These are phyloP conservation scores for Eustalomyia histrio DNA, from an alignment of 2,888 invertebrate genomes.

Conservation along the genomic window DNA sequence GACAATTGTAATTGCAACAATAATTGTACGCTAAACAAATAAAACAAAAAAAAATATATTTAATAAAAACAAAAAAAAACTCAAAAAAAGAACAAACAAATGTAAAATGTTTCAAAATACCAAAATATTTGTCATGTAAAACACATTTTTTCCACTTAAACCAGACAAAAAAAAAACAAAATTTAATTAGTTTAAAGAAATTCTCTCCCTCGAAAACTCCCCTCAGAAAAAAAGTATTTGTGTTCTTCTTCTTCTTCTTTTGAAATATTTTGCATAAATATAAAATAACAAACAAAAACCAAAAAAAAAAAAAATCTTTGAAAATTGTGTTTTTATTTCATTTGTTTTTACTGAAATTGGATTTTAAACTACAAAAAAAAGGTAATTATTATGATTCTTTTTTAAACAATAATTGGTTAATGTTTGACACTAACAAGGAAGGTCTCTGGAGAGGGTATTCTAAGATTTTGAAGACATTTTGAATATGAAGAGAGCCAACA, in stretches of 20 bases:
- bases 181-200: slow-evolving; percentile 35
- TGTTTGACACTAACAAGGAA: background rate
- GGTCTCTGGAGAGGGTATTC: too few relatives aligned
- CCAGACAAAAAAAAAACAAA: background rate
- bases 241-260: slow-evolving; percentile 76
- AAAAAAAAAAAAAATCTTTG: slow-evolving; percentile 59
- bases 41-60: slow-evolving; percentile 54
- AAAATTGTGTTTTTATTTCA: slow-evolving; percentile 66
- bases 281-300: slow-evolving; percentile 75
- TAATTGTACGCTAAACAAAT: slow-evolving; percentile 77
- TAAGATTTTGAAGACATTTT: too few relatives aligned
- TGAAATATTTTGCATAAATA: slow-evolving; percentile 79
- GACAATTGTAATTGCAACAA: slow-evolving; percentile 79
- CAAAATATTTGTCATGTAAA: slow-evolving; percentile 38
- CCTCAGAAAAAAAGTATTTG: slow-evolving; percentile 68
- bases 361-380: slow-evolving; percentile 38
- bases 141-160: slow-evolving; percentile 43
- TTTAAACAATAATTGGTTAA: background rate
- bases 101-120: slow-evolving; percentile 75
- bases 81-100: slow-evolving; percentile 52
- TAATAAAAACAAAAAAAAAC: slow-evolving; percentile 55
- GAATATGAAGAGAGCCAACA: too few relatives aligned
- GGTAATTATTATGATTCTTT: slow-evolving; percentile 22
- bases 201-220: background rate
- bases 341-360: slow-evolving; percentile 61